Conservation (phyloP, 2,113 vertebrate genomes). For the Pseudopipra pipra region DNA sequence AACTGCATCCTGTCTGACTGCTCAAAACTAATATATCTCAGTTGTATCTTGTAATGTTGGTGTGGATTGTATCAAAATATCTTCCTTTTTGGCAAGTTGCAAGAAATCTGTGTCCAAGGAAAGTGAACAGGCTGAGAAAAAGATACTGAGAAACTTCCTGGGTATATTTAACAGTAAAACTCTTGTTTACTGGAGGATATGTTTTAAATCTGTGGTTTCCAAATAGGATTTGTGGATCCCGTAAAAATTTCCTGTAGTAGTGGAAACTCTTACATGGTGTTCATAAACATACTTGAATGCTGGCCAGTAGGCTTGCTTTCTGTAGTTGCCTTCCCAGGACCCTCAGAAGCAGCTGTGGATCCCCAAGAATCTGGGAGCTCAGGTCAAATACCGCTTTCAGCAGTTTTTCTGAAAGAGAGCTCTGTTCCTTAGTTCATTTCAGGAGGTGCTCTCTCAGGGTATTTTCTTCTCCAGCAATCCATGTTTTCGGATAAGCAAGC, state of each 20-base stretch:
- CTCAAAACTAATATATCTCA: not conserved
- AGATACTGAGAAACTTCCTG: not conserved
- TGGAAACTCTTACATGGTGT: not conserved
- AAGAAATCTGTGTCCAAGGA: not conserved
- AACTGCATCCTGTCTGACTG: not conserved
- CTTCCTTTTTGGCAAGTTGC: not conserved
- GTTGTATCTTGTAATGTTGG: not conserved
- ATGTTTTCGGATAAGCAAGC: not conserved
- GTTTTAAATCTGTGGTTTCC: constrained; percentile 44
- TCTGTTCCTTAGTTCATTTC: not conserved
- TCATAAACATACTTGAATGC: not conserved
- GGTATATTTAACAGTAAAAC: not conserved
- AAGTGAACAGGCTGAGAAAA: not conserved
- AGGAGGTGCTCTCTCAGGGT: not conserved
- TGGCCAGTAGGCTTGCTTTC: not conserved
- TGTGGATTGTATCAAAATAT: not conserved
- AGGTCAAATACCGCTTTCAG: not conserved
- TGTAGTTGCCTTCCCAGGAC: not conserved
- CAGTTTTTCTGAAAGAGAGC: not conserved
- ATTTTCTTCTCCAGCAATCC: not conserved
- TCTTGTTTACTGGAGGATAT: constrained; percentile 29
- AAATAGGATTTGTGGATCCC: constrained; percentile 23
- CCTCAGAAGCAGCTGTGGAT: not conserved
- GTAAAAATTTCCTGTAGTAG: constrained; percentile 28
- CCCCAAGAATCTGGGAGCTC: not conserved